Conservation (phyloP, 1,140 invertebrate species). For the Armadillidium nasatum region DNA sequence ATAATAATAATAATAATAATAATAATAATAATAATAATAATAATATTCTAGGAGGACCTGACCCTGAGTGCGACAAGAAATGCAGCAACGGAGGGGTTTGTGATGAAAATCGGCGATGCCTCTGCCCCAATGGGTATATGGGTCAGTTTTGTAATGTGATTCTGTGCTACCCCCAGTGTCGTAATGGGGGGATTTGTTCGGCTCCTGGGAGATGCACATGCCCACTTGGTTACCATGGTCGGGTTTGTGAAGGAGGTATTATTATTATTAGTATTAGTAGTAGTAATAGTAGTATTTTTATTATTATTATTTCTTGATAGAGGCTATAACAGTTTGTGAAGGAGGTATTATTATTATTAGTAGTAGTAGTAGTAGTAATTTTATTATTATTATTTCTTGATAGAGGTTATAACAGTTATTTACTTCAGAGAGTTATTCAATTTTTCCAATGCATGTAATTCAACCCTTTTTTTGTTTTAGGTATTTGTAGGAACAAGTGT, state of each 20-base stretch:
- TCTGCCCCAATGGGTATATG: constrained; percentile 83
- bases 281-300: neutral
- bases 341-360: too few relatives aligned
- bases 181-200: constrained; percentile 85
- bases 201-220: constrained; percentile 81
- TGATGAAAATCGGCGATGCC: constrained; percentile 72
- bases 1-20: too few relatives aligned
- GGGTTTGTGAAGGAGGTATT: constrained; percentile 84
- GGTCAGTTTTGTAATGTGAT: constrained; percentile 81
- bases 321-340: too few relatives aligned
- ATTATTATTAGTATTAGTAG: constrained; percentile 38
- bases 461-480: constrained; percentile 53
- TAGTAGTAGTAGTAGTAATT: too few relatives aligned
- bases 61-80: constrained; percentile 80
- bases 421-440: neutral
- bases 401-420: neutral
- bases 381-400: too few relatives aligned
- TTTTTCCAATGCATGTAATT: constrained; percentile 4
- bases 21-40: too few relatives aligned
- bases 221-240: constrained; percentile 78
- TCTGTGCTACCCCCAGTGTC: constrained; percentile 84
- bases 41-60: constrained; percentile 60
- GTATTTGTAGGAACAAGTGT: constrained; percentile 84
- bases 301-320: too few relatives aligned
- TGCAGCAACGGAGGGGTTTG: constrained; percentile 77